Evolutionary conservation across 2,797 vertebrate genomes (phyloP).

Genomic region (Hippoglossus hippoglossus): DNA sequence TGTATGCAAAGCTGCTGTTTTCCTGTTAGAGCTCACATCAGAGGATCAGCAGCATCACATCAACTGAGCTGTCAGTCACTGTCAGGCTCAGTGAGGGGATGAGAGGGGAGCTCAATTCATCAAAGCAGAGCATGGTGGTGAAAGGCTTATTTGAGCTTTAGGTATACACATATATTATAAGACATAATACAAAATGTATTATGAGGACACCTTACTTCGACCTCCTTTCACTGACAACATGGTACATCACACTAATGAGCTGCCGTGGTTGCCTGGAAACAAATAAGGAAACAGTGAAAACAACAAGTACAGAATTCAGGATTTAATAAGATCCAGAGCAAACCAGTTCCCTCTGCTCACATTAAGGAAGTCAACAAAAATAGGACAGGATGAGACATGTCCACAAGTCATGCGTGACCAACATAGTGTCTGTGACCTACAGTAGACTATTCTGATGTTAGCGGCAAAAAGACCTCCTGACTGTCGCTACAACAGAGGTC

Average conservation of each 20-base stretch:
- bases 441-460: constrained; percentile 12
- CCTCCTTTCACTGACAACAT: constrained; percentile 22
- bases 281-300: not conserved
- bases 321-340: constrained; percentile 3
- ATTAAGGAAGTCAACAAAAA: constrained; percentile 40
- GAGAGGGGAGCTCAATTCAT: constrained; percentile 31
- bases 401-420: constrained; percentile 50
- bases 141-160: constrained; percentile 15
- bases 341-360: constrained; percentile 6
- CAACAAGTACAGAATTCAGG: constrained; percentile 10
- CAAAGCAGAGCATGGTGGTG: constrained; percentile 21
- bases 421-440: constrained; percentile 23
- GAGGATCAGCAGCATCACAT: constrained; percentile 43
- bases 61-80: constrained; percentile 50
- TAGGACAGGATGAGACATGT: constrained; percentile 37
- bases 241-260: constrained; percentile 23
- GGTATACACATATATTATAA: not conserved
- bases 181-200: not conserved
- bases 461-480: constrained; percentile 14
- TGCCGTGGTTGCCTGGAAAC: constrained; percentile 24
- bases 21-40: constrained; percentile 9
- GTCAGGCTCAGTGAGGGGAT: constrained; percentile 23
- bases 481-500: constrained; percentile 20
- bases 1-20: constrained; percentile 31
- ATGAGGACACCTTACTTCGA: not conserved